Evolutionary conservation across 2,113 vertebrate genomes (phyloP).

Genomic region (Syngnathoides biaculeatus): DNA sequence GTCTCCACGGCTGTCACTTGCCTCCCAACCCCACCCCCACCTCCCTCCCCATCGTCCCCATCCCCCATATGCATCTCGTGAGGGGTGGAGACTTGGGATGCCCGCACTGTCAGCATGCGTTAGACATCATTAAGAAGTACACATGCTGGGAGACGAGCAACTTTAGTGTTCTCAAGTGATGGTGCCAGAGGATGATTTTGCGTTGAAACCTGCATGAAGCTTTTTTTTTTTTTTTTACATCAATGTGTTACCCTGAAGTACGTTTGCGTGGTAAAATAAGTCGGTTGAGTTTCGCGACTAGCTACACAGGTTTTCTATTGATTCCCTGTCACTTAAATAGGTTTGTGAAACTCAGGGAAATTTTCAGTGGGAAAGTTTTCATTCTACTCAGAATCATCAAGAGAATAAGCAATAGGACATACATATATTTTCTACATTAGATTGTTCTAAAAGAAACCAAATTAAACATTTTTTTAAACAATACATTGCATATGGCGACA

Average conservation of each 20-base stretch:
- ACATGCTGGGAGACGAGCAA: slow-evolving; percentile 41
- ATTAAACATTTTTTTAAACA: too few relatives aligned
- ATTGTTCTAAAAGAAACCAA: too few relatives aligned
- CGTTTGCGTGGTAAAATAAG: not conserved
- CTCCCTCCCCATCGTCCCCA: not conserved
- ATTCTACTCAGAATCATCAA: too few relatives aligned
- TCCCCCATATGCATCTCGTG: slow-evolving; percentile 34
- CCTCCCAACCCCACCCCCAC: slow-evolving; percentile 1
- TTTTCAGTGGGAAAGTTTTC: too few relatives aligned
- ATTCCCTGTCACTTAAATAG: too few relatives aligned
- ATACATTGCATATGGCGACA: too few relatives aligned
- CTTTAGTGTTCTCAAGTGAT: slow-evolving; percentile 38
- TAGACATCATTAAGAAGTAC: slow-evolving; percentile 51
- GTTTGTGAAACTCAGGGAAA: too few relatives aligned
- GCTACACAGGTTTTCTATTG: too few relatives aligned
- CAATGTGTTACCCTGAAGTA: not conserved
- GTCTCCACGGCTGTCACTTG: slow-evolving; percentile 59
- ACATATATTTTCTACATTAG: too few relatives aligned
- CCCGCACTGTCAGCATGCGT: slow-evolving; percentile 42
- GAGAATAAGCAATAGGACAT: too few relatives aligned
- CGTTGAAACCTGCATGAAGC: not conserved
- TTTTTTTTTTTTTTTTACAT: slow-evolving; percentile 18
- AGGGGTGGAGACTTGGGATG: slow-evolving; percentile 23
- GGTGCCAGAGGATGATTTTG: slow-evolving; percentile 10
- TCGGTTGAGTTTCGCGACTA: too few relatives aligned